Conservation (phyloP, 2,113 vertebrate species). For the Octodon degus region DNA sequence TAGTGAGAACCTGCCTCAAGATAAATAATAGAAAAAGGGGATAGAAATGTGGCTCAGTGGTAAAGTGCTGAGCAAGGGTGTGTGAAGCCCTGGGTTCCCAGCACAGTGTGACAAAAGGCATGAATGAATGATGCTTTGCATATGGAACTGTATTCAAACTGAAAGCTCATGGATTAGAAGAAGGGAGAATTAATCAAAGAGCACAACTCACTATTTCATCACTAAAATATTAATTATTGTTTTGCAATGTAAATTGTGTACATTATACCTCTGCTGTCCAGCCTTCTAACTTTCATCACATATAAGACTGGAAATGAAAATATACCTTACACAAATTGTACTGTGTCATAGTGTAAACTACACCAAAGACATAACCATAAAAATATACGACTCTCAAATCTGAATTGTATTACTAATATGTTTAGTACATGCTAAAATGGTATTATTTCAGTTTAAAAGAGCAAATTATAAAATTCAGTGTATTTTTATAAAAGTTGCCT, state of each 20-base stretch:
- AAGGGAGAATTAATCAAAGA: not conserved
- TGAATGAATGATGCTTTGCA: not conserved
- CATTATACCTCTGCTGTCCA: not conserved
- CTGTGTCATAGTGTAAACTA: not conserved
- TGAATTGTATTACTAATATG: not conserved
- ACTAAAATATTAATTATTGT: not conserved
- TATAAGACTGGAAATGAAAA: not conserved
- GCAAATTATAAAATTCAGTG: not conserved
- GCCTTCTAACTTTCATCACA: not conserved
- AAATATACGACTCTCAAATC: not conserved
- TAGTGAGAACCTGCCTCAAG: not conserved
- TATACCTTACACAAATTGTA: not conserved
- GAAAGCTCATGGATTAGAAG: not conserved
- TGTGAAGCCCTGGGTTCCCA: not conserved
- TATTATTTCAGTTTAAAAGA: not conserved
- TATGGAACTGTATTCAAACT: not conserved
- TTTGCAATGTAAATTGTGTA: not conserved
- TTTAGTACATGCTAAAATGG: not conserved
- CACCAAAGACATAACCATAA: not conserved
- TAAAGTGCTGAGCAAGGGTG: not conserved
- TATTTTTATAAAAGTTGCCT: not conserved
- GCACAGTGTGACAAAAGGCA: not conserved
- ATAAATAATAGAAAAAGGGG: too few species aligned
- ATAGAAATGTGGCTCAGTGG: not conserved
- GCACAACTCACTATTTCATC: not conserved